Conservation (phyloP, 2,113 vertebrate genomes). For the Halcyon senegalensis region DNA sequence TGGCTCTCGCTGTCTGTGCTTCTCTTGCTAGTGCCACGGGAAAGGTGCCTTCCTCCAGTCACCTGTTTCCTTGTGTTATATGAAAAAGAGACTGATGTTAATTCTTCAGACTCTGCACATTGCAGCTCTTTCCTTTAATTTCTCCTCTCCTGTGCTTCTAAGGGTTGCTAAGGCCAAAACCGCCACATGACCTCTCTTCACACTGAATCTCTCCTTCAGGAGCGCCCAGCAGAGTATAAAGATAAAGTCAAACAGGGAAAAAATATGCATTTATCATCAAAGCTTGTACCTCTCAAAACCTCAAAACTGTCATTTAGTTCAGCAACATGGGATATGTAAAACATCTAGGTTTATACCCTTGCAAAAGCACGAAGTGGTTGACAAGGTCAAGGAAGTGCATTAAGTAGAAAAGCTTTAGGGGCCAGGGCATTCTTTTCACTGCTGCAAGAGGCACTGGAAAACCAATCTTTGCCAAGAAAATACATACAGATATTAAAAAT, state of each 20-base stretch:
- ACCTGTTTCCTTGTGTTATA: background rate
- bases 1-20: background rate
- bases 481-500: background rate
- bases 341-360: background rate
- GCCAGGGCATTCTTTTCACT: background rate
- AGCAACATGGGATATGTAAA: background rate
- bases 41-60: background rate
- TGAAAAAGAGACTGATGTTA: background rate
- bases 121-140: conserved; percentile 2
- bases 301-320: background rate
- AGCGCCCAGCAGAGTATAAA: background rate
- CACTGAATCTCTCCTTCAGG: background rate
- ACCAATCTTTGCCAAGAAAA: background rate
- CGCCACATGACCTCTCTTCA: conserved; percentile 34
- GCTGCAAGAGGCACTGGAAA: background rate
- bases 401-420: background rate
- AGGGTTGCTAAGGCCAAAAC: conserved; percentile 17
- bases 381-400: background rate
- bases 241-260: background rate
- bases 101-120: conserved; percentile 5
- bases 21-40: background rate
- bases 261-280: background rate
- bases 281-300: background rate
- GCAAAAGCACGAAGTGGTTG: background rate
- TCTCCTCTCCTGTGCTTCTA: background rate